A percentile compares a stretch with the other conserved stretches of the same genome.
Evolutionary conservation across 2,888 invertebrate genomes (phyloP).

Genomic region (Oscheius myriophilus): DNA sequence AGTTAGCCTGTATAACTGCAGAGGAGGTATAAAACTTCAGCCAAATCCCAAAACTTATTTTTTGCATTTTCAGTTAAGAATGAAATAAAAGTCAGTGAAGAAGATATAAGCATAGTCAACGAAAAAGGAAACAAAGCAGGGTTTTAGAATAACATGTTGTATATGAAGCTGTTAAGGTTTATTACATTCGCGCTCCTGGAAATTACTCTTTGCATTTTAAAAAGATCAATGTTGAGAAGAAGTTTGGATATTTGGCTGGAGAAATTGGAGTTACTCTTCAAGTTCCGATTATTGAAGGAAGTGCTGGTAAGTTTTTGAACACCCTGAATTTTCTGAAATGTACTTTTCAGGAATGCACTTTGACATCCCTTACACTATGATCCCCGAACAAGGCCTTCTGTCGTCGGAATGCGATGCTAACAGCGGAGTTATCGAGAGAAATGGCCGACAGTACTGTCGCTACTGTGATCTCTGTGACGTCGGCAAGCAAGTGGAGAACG

Average conservation of each 20-base stretch:
- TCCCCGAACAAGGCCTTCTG: constrained; percentile 66
- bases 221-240: constrained; percentile 57
- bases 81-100: constrained; percentile 67
- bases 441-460: constrained; percentile 67
- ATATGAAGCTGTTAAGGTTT: constrained; percentile 40
- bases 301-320: constrained; percentile 54
- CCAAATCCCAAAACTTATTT: too few species aligned
- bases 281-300: constrained; percentile 68
- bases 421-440: constrained; percentile 68
- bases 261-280: constrained; percentile 69
- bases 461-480: constrained; percentile 69
- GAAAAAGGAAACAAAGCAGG: constrained; percentile 63
- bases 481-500: constrained; percentile 60
- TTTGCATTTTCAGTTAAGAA: constrained; percentile 66
- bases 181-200: constrained; percentile 69
- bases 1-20: constrained; percentile 64
- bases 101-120: constrained; percentile 67
- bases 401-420: constrained; percentile 67
- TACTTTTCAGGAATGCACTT: constrained; percentile 61
- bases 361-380: constrained; percentile 69
- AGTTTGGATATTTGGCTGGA: constrained; percentile 65
- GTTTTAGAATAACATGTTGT: not conserved
- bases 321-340: not conserved
- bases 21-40: too few species aligned
- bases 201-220: constrained; percentile 67